Percentiles rank a stretch among this genome's conserved stretches.
These are phyloP conservation scores for Onychomys arenicola DNA, from an alignment of 2,797 vertebrate species.

Conservation along the genomic window DNA sequence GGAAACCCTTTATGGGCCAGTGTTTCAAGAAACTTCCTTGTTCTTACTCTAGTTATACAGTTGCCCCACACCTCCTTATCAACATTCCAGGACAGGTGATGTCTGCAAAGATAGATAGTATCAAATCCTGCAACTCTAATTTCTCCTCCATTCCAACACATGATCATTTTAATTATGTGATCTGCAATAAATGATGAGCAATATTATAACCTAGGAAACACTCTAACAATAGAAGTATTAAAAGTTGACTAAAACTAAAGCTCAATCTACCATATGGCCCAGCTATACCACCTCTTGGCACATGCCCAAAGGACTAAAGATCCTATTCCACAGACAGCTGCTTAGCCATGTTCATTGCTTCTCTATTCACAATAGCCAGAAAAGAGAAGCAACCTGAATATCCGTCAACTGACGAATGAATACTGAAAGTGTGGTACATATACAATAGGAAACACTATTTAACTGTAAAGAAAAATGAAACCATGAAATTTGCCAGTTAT, in stretches of 20 bases:
- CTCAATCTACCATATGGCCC: neutral
- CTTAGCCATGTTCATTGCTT: neutral
- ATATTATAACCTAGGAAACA: neutral
- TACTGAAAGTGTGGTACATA: neutral
- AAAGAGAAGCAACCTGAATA: neutral
- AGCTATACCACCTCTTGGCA: neutral
- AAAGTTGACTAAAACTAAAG: neutral
- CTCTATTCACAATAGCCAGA: neutral
- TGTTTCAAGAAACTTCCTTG: too few species aligned
- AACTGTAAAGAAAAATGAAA: neutral
- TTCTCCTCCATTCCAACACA: too few species aligned
- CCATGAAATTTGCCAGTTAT: neutral
- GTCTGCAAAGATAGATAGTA: neutral
- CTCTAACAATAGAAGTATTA: neutral
- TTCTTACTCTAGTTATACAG: neutral
- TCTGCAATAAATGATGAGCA: too few species aligned
- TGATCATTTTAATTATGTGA: neutral
- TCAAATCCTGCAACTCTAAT: neutral
- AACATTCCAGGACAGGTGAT: neutral
- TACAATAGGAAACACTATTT: neutral
- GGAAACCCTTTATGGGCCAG: too few species aligned
- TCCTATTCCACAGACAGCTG: neutral
- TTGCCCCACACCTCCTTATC: neutral
- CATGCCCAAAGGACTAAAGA: neutral
- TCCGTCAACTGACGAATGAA: neutral